phyloP scores from a whole-genome alignment of 2,113 vertebrate species.

The Muntiacus muntjak region DNA sequence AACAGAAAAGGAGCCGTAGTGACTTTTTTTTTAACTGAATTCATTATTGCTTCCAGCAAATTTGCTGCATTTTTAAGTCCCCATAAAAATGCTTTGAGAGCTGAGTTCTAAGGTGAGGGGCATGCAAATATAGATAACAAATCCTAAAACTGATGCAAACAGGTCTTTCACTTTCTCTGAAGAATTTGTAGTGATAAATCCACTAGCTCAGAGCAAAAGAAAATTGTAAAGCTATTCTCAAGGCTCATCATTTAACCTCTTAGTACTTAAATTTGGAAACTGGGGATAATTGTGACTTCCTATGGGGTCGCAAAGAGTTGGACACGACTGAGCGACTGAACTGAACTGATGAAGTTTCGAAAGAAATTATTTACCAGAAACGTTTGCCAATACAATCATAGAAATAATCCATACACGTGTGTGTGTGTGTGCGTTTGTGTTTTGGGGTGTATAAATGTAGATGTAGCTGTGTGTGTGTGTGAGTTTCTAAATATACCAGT shows the following conservation, averaged over 20 bases:
- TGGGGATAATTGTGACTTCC: background rate
- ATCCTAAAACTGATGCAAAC: background rate
- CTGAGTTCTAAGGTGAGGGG: background rate
- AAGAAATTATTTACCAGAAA: background rate
- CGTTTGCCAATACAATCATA: background rate
- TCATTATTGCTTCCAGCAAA: background rate
- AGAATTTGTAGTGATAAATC: background rate
- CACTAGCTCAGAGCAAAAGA: background rate
- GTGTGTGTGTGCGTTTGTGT: background rate
- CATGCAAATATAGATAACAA: background rate
- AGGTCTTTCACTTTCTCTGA: background rate
- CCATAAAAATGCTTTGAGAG: background rate
- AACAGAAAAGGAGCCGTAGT: background rate
- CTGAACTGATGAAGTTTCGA: background rate
- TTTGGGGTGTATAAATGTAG: background rate
- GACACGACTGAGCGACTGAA: no score
- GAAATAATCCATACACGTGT: background rate
- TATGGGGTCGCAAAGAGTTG: background rate
- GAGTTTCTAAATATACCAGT: background rate
- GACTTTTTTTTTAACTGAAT: background rate
- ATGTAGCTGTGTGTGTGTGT: background rate
- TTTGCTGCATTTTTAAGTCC: background rate
- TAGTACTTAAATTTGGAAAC: background rate
- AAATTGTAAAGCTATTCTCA: background rate
- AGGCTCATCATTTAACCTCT: background rate